phyloP scores from a whole-genome alignment of 2,797 vertebrate species.

The Cryptoprocta ferox region DNA sequence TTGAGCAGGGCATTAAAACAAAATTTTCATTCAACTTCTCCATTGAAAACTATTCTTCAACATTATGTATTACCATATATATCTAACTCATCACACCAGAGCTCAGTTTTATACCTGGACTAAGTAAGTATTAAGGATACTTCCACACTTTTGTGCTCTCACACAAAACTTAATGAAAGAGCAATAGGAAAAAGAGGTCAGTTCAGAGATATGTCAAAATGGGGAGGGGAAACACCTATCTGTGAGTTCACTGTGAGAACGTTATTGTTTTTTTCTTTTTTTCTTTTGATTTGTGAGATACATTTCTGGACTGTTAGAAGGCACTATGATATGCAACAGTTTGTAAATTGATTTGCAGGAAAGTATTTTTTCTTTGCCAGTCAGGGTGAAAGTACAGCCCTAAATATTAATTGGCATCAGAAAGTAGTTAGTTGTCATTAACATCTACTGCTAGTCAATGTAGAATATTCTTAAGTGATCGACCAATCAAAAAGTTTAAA shows the following conservation, averaged over 20 bases:
- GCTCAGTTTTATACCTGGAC: neutral
- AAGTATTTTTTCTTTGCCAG: neutral
- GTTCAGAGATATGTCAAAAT: neutral
- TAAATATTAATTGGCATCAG: neutral
- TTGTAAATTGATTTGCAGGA: neutral
- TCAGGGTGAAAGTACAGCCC: neutral
- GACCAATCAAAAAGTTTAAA: neutral
- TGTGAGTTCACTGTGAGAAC: neutral
- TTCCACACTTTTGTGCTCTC: neutral
- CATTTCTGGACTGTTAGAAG: neutral
- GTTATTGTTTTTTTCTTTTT: neutral
- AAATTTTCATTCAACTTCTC: neutral
- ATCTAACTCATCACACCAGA: neutral
- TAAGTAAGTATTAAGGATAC: neutral
- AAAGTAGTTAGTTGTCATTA: neutral
- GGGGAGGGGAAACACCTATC: neutral
- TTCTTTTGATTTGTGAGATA: neutral
- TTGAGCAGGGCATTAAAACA: neutral
- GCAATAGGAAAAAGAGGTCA: neutral
- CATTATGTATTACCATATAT: neutral
- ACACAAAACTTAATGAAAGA: neutral
- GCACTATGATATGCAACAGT: neutral
- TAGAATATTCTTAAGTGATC: neutral
- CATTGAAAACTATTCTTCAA: neutral
- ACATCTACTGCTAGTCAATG: neutral